Conservation (phyloP, 2,113 vertebrate genomes). For the Scolopax mira region DNA sequence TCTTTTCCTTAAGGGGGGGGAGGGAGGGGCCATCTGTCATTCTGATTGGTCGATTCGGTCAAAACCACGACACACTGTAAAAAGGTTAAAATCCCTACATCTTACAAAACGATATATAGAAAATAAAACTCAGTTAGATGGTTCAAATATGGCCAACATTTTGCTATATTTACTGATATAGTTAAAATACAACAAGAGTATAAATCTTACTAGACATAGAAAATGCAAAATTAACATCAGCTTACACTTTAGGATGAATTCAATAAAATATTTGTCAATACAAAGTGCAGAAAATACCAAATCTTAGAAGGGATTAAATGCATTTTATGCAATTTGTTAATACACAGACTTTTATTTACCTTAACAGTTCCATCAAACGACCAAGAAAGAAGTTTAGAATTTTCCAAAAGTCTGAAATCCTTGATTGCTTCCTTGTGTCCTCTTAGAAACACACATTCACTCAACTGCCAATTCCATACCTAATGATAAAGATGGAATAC, state of each 20-base stretch:
- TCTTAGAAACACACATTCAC: slow-evolving; percentile 73
- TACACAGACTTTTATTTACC: slow-evolving; percentile 71
- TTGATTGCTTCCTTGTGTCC: slow-evolving; percentile 90
- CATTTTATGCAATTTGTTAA: not conserved
- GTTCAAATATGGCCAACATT: not conserved
- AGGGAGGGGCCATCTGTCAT: no score
- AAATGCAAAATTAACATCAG: not conserved
- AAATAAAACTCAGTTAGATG: not conserved
- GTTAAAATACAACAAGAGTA: not conserved
- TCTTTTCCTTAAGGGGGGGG: no score
- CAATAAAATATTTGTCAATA: not conserved
- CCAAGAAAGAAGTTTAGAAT: slow-evolving; percentile 88
- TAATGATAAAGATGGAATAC: slow-evolving; percentile 47
- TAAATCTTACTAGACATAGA: not conserved
- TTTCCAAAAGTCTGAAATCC: slow-evolving; percentile 81
- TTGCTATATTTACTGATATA: not conserved
- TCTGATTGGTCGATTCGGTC: no score
- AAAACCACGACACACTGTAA: no score
- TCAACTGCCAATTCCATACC: slow-evolving; percentile 90
- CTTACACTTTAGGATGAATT: not conserved
- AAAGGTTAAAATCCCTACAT: not conserved
- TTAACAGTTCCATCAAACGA: slow-evolving; percentile 92
- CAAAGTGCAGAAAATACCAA: not conserved
- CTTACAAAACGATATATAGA: not conserved
- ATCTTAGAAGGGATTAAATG: not conserved